Conservation (phyloP, 2,888 invertebrate genomes). For the Torymus aiolomorphi region DNA sequence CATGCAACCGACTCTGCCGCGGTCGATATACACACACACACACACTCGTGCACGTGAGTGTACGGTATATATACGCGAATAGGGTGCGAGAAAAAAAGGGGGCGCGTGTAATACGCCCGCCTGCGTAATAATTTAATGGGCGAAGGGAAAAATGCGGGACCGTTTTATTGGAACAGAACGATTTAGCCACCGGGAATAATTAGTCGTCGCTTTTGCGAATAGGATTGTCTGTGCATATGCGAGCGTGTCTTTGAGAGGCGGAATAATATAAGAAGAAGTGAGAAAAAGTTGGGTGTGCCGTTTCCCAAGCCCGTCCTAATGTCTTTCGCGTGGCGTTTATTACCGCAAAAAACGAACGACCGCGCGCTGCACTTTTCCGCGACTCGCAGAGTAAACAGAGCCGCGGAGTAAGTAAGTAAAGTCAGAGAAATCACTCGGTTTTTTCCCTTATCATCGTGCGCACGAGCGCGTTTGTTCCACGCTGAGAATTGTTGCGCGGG, state of each 20-base stretch:
- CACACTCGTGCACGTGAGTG: too few species aligned
- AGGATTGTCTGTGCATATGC: not conserved
- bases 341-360: slow-evolving; percentile 31
- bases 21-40: too few species aligned
- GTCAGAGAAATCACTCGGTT: not conserved
- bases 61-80: too few species aligned
- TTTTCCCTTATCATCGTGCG: not conserved
- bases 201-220: not conserved
- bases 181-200: not conserved
- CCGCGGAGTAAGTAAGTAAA: not conserved
- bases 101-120: slow-evolving; percentile 70
- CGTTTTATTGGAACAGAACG: not conserved
- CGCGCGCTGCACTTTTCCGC: not conserved
- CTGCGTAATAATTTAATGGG: slow-evolving; percentile 67
- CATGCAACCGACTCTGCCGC: too few species aligned
- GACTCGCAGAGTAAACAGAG: slow-evolving; percentile 5
- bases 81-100: slow-evolving; percentile 60
- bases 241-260: not conserved
- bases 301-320: slow-evolving; percentile 20
- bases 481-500: too few species aligned
- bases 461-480: too few species aligned
- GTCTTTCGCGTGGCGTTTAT: slow-evolving; percentile 21
- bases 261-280: not conserved
- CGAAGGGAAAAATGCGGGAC: not conserved
- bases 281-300: slow-evolving; percentile 38